phyloP scores from a whole-genome alignment of 2,113 vertebrate species.

The Cebus imitator region DNA sequence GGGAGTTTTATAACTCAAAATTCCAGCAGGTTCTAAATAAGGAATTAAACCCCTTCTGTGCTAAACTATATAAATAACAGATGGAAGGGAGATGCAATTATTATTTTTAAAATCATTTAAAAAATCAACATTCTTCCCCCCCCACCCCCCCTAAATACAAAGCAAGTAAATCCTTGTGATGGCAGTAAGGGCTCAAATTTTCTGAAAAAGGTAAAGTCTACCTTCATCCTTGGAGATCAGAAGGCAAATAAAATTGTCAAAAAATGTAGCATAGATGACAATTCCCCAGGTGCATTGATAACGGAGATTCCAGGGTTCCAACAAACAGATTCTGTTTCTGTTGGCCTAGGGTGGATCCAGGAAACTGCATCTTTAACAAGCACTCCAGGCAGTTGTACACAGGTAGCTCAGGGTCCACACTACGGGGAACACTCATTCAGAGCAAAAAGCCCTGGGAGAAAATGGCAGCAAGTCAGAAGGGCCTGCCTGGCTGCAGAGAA shows the following conservation, averaged over 20 bases:
- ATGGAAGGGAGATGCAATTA: neutral
- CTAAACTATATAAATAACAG: neutral
- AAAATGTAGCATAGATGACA: neutral
- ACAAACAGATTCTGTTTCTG: too few relatives aligned
- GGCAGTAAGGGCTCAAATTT: neutral
- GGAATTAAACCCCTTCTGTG: neutral
- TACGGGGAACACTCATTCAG: neutral
- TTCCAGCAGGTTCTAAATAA: neutral
- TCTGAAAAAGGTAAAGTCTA: neutral
- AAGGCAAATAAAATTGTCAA: neutral
- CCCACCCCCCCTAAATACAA: neutral
- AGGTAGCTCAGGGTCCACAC: too few relatives aligned
- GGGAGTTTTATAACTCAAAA: neutral
- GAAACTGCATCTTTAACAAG: neutral
- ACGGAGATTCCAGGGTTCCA: too few relatives aligned
- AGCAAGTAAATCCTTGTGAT: neutral
- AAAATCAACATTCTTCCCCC: neutral
- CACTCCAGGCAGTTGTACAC: neutral
- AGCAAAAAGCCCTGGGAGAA: neutral
- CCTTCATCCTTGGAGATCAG: neutral
- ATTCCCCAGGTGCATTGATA: accelerated
- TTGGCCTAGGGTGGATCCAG: neutral
- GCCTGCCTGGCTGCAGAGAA: neutral
- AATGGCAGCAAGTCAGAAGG: neutral
- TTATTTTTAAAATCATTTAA: neutral